Evolutionary conservation across 2,113 vertebrate species (phyloP).

Genomic region (Laticauda colubrina): DNA sequence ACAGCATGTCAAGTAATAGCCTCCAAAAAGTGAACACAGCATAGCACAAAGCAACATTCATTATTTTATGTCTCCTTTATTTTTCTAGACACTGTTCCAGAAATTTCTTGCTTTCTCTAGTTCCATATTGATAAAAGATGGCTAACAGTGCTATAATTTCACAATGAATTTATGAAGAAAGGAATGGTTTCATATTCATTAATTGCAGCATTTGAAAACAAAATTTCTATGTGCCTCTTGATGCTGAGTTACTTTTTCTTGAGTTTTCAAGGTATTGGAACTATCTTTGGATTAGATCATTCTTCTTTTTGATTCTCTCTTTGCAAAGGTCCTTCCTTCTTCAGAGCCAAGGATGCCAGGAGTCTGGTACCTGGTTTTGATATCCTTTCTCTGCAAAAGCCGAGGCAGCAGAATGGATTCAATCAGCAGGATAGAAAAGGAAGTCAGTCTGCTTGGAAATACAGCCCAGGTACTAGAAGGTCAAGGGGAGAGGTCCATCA

Average conservation of each 20-base stretch:
- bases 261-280: not conserved
- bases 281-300: not conserved
- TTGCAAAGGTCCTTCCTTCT: not conserved
- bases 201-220: not conserved
- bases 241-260: not conserved
- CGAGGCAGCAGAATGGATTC: not conserved
- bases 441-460: not conserved
- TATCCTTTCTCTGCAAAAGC: not conserved
- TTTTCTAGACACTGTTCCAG: not conserved
- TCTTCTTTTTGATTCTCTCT: not conserved
- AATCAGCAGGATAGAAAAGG: not conserved
- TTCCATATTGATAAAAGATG: not conserved
- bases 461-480: not conserved
- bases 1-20: not conserved
- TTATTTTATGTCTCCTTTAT: not conserved
- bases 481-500: not conserved
- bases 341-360: not conserved
- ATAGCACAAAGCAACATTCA: not conserved
- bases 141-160: not conserved
- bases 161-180: not conserved
- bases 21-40: not conserved
- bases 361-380: not conserved
- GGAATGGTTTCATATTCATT: not conserved
- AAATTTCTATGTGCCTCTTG: not conserved
- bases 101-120: not conserved